Percentiles rank a stretch among this genome's conserved stretches.
Conservation (phyloP, 2,888 invertebrate species). For the Mongoloraphidia duomilia region DNA sequence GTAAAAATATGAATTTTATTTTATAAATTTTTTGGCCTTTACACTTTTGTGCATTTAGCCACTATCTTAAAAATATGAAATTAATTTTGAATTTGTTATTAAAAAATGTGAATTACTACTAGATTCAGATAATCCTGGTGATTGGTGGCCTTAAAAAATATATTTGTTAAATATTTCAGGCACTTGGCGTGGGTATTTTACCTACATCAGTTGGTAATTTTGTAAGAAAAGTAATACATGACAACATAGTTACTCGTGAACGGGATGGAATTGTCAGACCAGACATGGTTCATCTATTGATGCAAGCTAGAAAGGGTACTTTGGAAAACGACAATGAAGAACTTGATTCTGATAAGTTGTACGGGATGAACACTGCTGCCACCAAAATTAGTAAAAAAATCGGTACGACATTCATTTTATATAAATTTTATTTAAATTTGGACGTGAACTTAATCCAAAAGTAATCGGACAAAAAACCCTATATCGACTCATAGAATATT, state of each 20-base stretch:
- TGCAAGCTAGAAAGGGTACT: slow-evolving; percentile 35
- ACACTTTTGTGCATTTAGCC: too few species aligned
- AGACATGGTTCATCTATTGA: slow-evolving; percentile 37
- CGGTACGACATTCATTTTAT: not conserved
- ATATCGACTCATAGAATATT: too few species aligned
- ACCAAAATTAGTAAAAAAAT: not conserved
- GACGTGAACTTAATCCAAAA: too few species aligned
- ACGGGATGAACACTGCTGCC: not conserved
- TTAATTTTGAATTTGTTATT: too few species aligned
- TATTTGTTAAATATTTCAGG: slow-evolving; percentile 6
- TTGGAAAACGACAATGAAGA: slow-evolving; percentile 13
- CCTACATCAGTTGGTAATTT: slow-evolving; percentile 11
- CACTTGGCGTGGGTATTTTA: slow-evolving; percentile 11
- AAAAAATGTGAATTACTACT: too few species aligned
- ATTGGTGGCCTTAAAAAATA: too few species aligned
- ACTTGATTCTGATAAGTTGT: slow-evolving; percentile 6
- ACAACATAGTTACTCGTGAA: slow-evolving; percentile 16
- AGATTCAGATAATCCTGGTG: too few species aligned
- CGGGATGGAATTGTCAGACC: slow-evolving; percentile 18
- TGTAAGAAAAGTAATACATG: slow-evolving; percentile 14
- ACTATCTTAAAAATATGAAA: too few species aligned
- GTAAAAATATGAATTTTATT: too few species aligned
- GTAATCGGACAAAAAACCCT: too few species aligned
- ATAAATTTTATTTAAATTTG: too few species aligned
- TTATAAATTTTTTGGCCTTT: too few species aligned